Evolutionary conservation across 2,888 invertebrate species (phyloP), one percentile per base, ranked within the genome.

Genomic region (Brachyptera putata): DNA sequence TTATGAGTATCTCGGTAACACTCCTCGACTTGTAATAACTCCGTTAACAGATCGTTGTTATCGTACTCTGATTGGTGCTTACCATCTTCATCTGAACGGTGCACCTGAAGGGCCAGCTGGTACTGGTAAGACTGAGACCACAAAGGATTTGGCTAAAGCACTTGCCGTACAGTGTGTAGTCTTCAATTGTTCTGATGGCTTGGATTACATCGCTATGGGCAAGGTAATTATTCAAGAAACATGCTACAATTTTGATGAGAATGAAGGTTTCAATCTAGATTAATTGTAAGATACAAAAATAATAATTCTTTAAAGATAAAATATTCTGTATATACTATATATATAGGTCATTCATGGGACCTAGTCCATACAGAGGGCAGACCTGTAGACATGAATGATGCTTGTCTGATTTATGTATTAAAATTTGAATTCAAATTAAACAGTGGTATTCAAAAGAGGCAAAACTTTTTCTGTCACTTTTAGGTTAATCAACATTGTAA

Each of bases 91-190:
- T 74, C 75, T 92, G 66, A 90, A 91, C 69, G 91, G 91, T n/a
- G 88, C 89, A 3, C 88, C 88, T 0, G 89, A 89, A 76, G 89
- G 89, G 0, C 92, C 92, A 0, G 89, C 90, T 0, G 91, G 92
- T 0, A 92, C 92, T 0, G 93, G 93, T 0, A 93, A 93, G 77
- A 93, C 92, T 0, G 93, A 93, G 77, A 91, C 92, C 16, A 90
- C 90, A 0, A 95, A 95, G 77, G 95, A 95, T 77, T 78, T 95
- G 65, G 93, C 93, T 3, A 92, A 94, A 75, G 94, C 94, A 0
- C 71, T 95, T 53, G 95, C 94, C 0, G 91, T 95, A 1, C 93
- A 93, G 70, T 91, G 91, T 71, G 86, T 92, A 0, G 89, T 91
- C 1, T 92, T 92, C 73, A 91, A 91, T 73, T 92, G 91, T 72